Percentiles rank a stretch among this genome's conserved stretches.
Conservation (phyloP, 2,797 vertebrate genomes). For the Aphelocoma californica region DNA sequence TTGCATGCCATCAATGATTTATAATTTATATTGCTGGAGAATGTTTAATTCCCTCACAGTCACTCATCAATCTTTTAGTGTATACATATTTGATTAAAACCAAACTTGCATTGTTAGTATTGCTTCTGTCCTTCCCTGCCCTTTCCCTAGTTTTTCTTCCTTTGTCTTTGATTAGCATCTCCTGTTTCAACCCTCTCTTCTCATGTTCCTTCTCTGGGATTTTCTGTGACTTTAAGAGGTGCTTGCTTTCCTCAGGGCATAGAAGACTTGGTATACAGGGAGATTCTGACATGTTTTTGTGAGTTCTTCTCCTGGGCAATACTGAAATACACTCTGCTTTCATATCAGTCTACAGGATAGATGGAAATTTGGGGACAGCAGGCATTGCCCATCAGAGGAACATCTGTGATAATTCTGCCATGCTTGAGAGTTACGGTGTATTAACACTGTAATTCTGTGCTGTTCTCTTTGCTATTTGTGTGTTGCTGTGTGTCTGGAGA, state of each 20-base stretch:
- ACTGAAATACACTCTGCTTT: not conserved
- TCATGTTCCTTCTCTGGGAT: not conserved
- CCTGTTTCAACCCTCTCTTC: not conserved
- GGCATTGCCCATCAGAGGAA: not conserved
- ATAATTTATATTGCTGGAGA: slow-evolving; percentile 12
- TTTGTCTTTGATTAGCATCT: slow-evolving; percentile 1
- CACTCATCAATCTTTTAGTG: slow-evolving; percentile 47
- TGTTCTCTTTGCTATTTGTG: not conserved
- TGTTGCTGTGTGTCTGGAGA: not conserved
- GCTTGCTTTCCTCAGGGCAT: not conserved
- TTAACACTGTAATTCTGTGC: not conserved
- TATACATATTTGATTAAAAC: slow-evolving; percentile 31
- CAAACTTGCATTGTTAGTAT: slow-evolving; percentile 5
- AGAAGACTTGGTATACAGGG: not conserved
- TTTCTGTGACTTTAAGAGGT: not conserved
- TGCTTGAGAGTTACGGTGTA: not conserved
- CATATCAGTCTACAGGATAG: not conserved
- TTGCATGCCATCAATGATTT: slow-evolving; percentile 18
- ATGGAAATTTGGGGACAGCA: not conserved
- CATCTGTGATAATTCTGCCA: not conserved
- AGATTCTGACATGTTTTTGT: not conserved
- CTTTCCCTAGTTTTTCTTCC: slow-evolving; percentile 14
- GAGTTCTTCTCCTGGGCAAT: not conserved
- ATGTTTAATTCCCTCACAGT: slow-evolving; percentile 28
- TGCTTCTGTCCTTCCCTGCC: not conserved